A percentile compares a stretch with the other conserved stretches of the same genome.
Evolutionary conservation across 2,888 invertebrate species (phyloP).

Genomic region (Tetranychus truncatus): DNA sequence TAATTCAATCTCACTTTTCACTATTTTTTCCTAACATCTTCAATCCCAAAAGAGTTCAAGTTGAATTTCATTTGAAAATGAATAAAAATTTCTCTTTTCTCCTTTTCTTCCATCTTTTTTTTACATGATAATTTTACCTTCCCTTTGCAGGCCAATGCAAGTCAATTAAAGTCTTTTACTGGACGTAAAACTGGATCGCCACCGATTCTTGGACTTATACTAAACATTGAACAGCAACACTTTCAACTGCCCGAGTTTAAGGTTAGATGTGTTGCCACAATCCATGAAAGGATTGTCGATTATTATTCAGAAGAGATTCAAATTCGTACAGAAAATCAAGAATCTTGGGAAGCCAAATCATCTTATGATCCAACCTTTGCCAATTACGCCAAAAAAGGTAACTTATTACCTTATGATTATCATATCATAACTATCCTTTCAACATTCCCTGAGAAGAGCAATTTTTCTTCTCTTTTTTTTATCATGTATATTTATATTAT

Average conservation of each 20-base stretch:
- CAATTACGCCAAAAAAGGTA: constrained; percentile 9
- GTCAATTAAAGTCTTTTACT: neutral
- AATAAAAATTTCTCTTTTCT: neutral
- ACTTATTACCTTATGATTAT: neutral
- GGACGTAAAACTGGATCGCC: neutral
- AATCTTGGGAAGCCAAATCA: constrained; percentile 12
- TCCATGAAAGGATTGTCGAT: constrained; percentile 15
- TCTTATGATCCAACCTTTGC: neutral
- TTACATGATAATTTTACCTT: neutral
- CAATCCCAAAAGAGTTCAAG: no score
- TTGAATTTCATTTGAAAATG: neutral
- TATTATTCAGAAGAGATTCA: constrained; percentile 18
- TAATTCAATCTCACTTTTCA: no score
- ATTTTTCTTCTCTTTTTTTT: neutral
- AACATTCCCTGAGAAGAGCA: neutral
- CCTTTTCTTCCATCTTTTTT: neutral
- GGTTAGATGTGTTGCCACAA: constrained; percentile 18
- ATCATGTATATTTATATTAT: neutral
- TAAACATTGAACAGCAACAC: constrained; percentile 17
- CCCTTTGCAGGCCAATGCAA: neutral
- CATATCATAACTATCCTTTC: neutral
- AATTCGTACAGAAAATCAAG: constrained; percentile 16
- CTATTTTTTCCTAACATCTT: no score
- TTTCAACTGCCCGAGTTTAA: constrained; percentile 21
- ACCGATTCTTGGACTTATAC: constrained; percentile 12